Evolutionary conservation across 2,888 invertebrate species (phyloP), one percentile per base, ranked within the genome.

Genomic region (Cerceris rybyensis): DNA sequence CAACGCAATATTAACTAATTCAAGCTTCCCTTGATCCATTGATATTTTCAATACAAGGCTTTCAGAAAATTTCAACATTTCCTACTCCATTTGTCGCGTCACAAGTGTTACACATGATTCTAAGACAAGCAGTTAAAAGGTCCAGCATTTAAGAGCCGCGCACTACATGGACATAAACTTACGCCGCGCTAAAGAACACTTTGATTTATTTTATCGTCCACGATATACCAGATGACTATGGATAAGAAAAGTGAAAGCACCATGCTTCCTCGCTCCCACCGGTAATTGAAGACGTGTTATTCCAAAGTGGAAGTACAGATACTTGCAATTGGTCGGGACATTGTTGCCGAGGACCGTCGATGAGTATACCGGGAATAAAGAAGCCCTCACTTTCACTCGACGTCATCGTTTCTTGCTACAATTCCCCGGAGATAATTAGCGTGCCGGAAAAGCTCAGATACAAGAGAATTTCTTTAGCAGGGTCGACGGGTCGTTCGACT

Each of bases 191-290:
- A 11, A 50, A 50, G n/a, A 11, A 11, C 11, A 46, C 11, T 46
- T 46, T 46, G 9, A 1, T 46, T 8, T 46, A 11, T 46, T 46
- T 46, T 46, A 46, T 46, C n/a, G n/a, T 52, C 17, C 9, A 9
- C 13, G 1, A 28, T 28, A 28, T n/a, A 9, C 8, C 7, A 59
- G 58, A 58, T 49, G 52, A 68, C 59, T 52, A 14, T 50, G 71
- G 57, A 71, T 75, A 78, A 68, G 78, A 83, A 83, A 83, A 83
- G 81, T 83, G 84, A 83, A 81, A 83, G 74, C 81, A 57, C 4
- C 28, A 28, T 28, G 28, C 76, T 83, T 83, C 74, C 74, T 76
- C 46, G 70, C 70, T 82, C 72, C 54, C 71, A 43, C 9, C 46
- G 41, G 65, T 65, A 83, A 80, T 83, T 75, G 78, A 66, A 69